These are phyloP conservation scores for Seriola aureovittata DNA, from an alignment of 2,113 vertebrate species.

Conservation along the genomic window DNA sequence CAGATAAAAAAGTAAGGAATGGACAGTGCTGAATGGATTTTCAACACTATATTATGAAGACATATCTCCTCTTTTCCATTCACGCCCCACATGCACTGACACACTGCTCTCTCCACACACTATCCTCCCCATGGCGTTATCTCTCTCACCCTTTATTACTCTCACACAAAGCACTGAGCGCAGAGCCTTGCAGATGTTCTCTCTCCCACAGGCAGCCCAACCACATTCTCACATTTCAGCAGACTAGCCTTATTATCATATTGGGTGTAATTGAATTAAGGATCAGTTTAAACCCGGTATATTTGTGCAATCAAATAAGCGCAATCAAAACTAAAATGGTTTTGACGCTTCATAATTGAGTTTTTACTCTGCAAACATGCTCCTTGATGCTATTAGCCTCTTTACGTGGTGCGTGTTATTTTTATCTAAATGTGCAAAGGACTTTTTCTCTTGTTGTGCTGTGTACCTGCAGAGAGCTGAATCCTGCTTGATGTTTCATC, in stretches of 20 bases:
- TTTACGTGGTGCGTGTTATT: conserved; percentile 25
- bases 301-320: conserved; percentile 59
- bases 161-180: conserved; percentile 63
- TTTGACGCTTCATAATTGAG: conserved; percentile 61
- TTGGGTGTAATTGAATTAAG: conserved; percentile 78
- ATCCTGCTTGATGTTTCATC: conserved; percentile 36
- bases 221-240: conserved; percentile 65
- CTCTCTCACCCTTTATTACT: conserved; percentile 77
- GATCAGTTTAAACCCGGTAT: conserved; percentile 40
- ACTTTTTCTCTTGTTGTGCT: not conserved
- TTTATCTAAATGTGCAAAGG: conserved; percentile 33
- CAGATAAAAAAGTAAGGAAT: conserved; percentile 64
- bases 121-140: conserved; percentile 67
- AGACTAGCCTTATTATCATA: conserved; percentile 72
- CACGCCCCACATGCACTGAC: conserved; percentile 61
- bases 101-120: conserved; percentile 61
- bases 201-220: conserved; percentile 46
- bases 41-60: conserved; percentile 76
- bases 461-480: conserved; percentile 50
- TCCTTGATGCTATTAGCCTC: conserved; percentile 51
- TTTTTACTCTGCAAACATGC: conserved; percentile 48
- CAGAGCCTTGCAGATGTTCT: conserved; percentile 69
- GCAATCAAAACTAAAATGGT: conserved; percentile 59
- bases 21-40: conserved; percentile 73
- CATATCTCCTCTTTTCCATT: conserved; percentile 73